These are phyloP conservation scores for Cryptotermes secundus DNA, from an alignment of 1,140 invertebrate species.

Conservation along the genomic window DNA sequence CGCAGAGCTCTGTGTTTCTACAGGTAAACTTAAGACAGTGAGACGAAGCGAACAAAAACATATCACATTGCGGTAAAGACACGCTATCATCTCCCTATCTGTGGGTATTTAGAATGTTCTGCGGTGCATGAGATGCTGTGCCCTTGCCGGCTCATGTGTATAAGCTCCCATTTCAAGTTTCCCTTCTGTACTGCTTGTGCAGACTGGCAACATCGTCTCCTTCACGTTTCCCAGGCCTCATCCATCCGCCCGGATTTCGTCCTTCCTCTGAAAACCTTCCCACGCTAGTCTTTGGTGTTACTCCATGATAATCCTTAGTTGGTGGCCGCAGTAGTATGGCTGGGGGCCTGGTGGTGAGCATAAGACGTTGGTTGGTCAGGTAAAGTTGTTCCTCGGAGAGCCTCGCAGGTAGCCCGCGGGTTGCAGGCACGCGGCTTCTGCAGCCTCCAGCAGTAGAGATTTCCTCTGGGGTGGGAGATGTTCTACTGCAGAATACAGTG, in stretches of 20 bases:
- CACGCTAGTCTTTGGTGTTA: conserved; percentile 6
- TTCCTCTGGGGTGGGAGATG: not conserved
- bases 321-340: not conserved
- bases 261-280: conserved; percentile 18
- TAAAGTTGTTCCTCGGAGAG: not conserved
- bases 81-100: not conserved
- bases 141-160: not conserved
- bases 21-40: not conserved
- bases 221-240: conserved; percentile 2
- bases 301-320: not conserved
- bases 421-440: not conserved
- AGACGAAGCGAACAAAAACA: not conserved
- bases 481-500: not conserved
- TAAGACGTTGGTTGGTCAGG: not conserved
- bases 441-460: conserved; percentile 13
- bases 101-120: too few relatives aligned
- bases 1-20: not conserved
- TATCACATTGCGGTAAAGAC: not conserved
- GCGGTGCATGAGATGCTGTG: too few relatives aligned
- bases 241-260: not conserved
- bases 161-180: not conserved
- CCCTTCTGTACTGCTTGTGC: not conserved
- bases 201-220: conserved; percentile 5
- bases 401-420: conserved; percentile 1
- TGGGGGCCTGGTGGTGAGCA: conserved; percentile 11